phyloP scores from a whole-genome alignment of 2,113 vertebrate species.

The Numenius arquata region DNA sequence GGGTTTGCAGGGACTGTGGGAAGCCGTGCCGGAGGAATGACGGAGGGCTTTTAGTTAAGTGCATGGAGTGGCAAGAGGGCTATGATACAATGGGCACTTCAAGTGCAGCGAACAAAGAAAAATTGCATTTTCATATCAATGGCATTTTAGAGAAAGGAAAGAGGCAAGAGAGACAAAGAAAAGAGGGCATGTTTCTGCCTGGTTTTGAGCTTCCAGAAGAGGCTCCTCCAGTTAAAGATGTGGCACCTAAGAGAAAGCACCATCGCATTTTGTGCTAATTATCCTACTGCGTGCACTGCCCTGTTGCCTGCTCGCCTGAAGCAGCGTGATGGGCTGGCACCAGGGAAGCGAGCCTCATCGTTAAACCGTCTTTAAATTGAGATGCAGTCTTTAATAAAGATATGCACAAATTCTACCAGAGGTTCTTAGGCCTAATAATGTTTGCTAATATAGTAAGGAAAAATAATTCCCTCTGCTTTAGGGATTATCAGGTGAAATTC shows the following conservation, averaged over 20 bases:
- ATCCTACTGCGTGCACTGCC: fast-evolving
- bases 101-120: neutral
- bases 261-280: neutral
- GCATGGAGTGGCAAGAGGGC: neutral
- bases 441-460: neutral
- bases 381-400: neutral
- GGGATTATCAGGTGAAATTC: conserved; percentile 9
- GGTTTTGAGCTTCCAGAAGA: neutral
- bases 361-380: neutral
- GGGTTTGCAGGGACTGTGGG: neutral
- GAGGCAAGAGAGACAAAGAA: neutral
- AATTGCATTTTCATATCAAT: neutral
- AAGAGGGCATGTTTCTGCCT: neutral
- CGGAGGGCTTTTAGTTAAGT: neutral
- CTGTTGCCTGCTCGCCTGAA: neutral
- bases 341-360: neutral
- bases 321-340: neutral
- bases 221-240: neutral
- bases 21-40: neutral
- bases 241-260: neutral
- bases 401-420: neutral
- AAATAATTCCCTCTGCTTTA: neutral
- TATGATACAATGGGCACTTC: neutral
- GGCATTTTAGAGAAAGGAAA: neutral
- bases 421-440: neutral